phyloP scores from a whole-genome alignment of 2,797 vertebrate genomes.

The Tragelaphus oryx region DNA sequence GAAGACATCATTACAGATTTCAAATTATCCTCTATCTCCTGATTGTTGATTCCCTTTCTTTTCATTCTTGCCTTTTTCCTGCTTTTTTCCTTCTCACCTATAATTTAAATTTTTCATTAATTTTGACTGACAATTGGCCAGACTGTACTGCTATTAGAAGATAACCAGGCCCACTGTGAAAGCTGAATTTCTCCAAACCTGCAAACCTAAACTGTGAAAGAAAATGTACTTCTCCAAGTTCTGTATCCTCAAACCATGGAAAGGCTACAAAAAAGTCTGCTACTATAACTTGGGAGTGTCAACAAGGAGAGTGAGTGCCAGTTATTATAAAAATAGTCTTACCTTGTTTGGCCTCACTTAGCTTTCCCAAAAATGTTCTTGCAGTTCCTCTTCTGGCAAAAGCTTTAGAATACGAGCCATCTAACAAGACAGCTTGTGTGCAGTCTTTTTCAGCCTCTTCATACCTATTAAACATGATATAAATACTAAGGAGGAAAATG shows the following conservation, averaged over 20 bases:
- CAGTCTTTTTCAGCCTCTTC: constrained; percentile 94
- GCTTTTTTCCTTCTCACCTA: background rate
- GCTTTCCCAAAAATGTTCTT: constrained; percentile 87
- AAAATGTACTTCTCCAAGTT: background rate
- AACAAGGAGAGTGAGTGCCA: background rate
- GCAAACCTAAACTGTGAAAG: background rate
- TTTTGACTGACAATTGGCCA: background rate
- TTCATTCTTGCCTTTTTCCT: background rate
- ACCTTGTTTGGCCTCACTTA: constrained; percentile 91
- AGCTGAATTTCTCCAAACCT: background rate
- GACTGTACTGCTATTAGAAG: background rate
- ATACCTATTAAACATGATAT: constrained; percentile 81
- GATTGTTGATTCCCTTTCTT: background rate
- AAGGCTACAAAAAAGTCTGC: background rate
- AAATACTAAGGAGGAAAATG: constrained; percentile 1
- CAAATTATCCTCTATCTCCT: background rate
- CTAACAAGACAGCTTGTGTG: constrained; percentile 88
- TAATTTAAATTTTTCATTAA: constrained; percentile 12
- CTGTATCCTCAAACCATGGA: background rate
- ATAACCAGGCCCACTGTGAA: background rate
- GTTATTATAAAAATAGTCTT: background rate
- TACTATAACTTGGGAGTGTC: background rate
- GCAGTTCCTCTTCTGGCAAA: constrained; percentile 94
- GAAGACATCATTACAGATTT: background rate
- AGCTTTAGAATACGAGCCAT: constrained; percentile 92